Evolutionary conservation across 2,797 vertebrate genomes (phyloP), one percentile per base, ranked within the genome.

Genomic region (Australoheros facetus): DNA sequence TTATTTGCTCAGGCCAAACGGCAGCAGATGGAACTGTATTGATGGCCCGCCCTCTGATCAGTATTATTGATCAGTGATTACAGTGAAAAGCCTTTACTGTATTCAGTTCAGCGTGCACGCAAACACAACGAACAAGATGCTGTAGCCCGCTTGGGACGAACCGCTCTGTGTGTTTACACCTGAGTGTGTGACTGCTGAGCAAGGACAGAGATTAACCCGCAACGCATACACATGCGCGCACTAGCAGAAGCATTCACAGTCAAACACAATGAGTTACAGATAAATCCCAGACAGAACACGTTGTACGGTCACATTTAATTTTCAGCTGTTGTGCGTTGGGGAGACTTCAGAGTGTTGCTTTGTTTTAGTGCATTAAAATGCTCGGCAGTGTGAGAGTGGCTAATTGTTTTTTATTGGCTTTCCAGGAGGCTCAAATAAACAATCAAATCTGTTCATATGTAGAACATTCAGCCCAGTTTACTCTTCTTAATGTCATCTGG

Each of bases 31-130:
- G 90, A 79, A 12, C 53, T 7, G 45, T 87, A 92, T 94, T 89
- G 93, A 91, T 89, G 73, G 82, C 69, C n/a, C 17, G 72, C 55
- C 2, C 62, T 72, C 51, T 78, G 87, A 94, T 94, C 86, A 69
- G 71, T 84, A 81, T 51, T 92, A 94, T 94, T 91, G 93, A 95
- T 95, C 78, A 42, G 87, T 77, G 82, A 70, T 90, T 94, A 94
- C 93, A 94, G 92, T 93, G 90, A 73, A 80, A 48, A 73, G 78
- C 80, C 86, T 88, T 92, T 71, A 94, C 93, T 86, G 92, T 93
- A 94, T 90, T 84, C 85, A 88, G 77, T 75, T n/a, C 54, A 6
- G 88, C 80, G 56, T 75, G 37, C 75, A 51, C 76, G 81, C 80
- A 76, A 85, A 83, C 87, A 85, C 75, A 76, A 78, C 13, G 39